Base-by-base conservation (phyloP, 2,888 invertebrate species). In the Chymomyza fuscimana region DNA sequence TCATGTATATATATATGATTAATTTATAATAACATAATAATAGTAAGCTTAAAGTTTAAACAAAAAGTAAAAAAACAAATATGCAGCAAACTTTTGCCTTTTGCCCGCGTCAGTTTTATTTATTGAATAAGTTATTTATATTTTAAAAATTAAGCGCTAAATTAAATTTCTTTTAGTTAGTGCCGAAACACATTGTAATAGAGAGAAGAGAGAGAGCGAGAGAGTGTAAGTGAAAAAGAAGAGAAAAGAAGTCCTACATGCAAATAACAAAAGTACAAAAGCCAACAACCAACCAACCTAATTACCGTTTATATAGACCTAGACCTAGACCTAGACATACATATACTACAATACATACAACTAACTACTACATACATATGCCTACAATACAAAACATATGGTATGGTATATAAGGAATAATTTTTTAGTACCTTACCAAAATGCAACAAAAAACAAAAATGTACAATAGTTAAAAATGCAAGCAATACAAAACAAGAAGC, bases 221-320 rank as follows among this genome's bases (percentile, higher is more conserved):
- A 54, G 54, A 16, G 54, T 19, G 52, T 29, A 56, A 64, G 54
- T n/a, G 25, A 32, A 54, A 25, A 25, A 70, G 67, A 69, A 69
- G 65, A 32, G 46, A 75, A 80, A 85, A 82, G 76, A 86, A 87
- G 84, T 85, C 85, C 85, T 87, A 87, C 77, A 88, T 78, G 82
- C 82, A 88, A 86, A 80, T 77, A 87, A 88, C 77, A 80, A 87
- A 88, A 86, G 79, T 84, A 89, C 80, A 86, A 87, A 86, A 87
- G 87, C 87, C 85, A 88, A 86, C 86, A 86, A 84, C 86, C 86
- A 88, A 87, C 87, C 86, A 86, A 88, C 80, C 82, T 86, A 79
- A 79, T 77, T 82, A 87, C 82, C 83, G 80, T 74, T 83, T 77
- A 84, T 73, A 79, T 54, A 63, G 60, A 69, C 77, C 72, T 72